Evolutionary conservation across 1,140 invertebrate genomes (phyloP).

Genomic region (Rhyacophila brunnea): DNA sequence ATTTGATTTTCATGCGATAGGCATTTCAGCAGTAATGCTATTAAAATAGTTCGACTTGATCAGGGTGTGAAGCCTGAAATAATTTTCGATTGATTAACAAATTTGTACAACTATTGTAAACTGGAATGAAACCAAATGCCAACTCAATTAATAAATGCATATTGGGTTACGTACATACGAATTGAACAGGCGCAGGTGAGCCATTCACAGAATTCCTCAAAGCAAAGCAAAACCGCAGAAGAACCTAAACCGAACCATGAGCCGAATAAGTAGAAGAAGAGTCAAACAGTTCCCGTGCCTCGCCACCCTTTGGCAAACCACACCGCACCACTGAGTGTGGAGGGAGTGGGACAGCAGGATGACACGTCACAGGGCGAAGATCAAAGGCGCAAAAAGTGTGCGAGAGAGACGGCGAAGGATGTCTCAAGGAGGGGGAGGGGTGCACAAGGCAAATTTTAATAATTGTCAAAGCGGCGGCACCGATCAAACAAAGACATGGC

Average conservation of each 20-base stretch:
- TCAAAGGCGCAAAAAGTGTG: slow-evolving; percentile 37
- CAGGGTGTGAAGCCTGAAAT: neutral
- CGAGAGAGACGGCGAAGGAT: slow-evolving; percentile 44
- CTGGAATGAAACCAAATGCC: neutral
- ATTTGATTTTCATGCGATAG: too few species aligned
- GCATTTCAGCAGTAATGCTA: too few species aligned
- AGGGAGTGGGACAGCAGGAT: slow-evolving; percentile 42
- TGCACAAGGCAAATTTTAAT: slow-evolving; percentile 35
- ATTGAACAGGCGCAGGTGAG: too few species aligned
- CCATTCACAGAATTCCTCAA: neutral
- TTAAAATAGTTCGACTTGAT: too few species aligned
- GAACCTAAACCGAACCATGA: neutral
- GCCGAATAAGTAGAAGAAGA: neutral
- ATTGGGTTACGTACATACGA: too few species aligned
- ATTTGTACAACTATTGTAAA: neutral
- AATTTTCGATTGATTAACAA: neutral
- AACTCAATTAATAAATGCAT: neutral
- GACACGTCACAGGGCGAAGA: neutral
- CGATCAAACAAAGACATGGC: slow-evolving; percentile 31
- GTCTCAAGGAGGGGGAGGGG: slow-evolving; percentile 15
- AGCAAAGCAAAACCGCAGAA: neutral
- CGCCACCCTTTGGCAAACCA: neutral
- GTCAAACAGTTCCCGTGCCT: neutral
- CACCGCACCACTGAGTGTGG: slow-evolving; percentile 15
- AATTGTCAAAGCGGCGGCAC: slow-evolving; percentile 37